Conservation (phyloP, 1,140 invertebrate species). For the Philotrypesis tridentata region DNA sequence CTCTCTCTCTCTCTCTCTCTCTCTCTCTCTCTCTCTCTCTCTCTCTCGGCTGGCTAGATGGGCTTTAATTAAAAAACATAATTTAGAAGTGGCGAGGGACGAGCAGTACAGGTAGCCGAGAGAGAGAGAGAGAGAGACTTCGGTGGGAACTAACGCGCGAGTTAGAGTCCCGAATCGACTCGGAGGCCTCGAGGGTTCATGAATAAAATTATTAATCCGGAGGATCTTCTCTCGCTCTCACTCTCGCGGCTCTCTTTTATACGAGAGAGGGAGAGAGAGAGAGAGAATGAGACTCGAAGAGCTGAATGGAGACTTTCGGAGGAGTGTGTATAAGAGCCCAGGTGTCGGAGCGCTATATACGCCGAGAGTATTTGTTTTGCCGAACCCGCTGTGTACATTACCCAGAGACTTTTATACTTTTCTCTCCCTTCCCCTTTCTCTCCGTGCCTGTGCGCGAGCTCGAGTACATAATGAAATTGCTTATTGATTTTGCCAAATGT, state of each 20-base stretch:
- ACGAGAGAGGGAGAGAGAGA: no score
- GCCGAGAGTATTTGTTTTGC: background rate
- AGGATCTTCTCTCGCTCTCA: slow-evolving; percentile 17
- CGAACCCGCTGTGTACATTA: background rate
- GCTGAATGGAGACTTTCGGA: background rate
- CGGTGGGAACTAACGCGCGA: slow-evolving; percentile 69
- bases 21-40: slow-evolving; percentile 53
- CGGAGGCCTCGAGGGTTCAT: slow-evolving; percentile 69
- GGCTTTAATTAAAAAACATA: slow-evolving; percentile 76
- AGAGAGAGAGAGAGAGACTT: slow-evolving; percentile 48
- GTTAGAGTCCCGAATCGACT: slow-evolving; percentile 53
- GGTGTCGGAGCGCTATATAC: background rate
- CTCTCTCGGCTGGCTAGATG: slow-evolving; percentile 57
- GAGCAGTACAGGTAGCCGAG: slow-evolving; percentile 67
- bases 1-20: slow-evolving; percentile 54
- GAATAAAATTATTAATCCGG: slow-evolving; percentile 73
- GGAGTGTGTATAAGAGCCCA: background rate
- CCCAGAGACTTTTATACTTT: no score
- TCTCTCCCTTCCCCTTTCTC: no score
- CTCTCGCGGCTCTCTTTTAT: background rate
- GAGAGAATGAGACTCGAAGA: no score
- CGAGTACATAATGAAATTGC: no score
- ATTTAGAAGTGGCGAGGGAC: slow-evolving; percentile 70
- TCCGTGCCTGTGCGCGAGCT: no score
- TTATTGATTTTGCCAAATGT: no score